Evolutionary conservation across 2,888 invertebrate genomes (phyloP), one percentile per base, ranked within the genome.

Genomic region (Drosophila anceps): DNA sequence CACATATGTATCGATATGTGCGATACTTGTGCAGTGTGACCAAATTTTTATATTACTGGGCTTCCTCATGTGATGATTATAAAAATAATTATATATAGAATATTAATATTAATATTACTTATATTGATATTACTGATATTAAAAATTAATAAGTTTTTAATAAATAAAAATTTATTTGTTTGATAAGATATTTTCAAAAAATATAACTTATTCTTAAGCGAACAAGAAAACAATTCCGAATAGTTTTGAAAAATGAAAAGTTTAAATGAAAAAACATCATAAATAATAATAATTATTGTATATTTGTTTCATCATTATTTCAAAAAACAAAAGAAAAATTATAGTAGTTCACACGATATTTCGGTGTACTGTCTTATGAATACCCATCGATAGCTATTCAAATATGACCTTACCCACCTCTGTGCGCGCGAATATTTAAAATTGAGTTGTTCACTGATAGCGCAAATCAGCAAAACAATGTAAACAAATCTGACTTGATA

Each of bases 401-500:
- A 9, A 15, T 15, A 35, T 35, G 10, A 2, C 27, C 15, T 31
- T 20, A 9, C 9, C 0, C 27, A 29, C 1, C 15, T 20, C 10
- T 0, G 1, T 15, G 29, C 43, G 68, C 81, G 81, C 73, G 58
- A 27, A 35, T 10, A 60, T 81, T 78, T 8, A 50, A 81, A 72
- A 9, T n/a, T 9, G 8, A n/a, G 0, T 5, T 1, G 2, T 9
- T 8, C 4, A 13, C 29, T 33, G 43, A 72, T 57, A 44, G 6
- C 27, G 37, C 20, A 57, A 60, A 58, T 53, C 27, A 70, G 76
- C 37, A 37, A n/a, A 13, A 20, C 8, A 48, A 12, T 44, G 59
- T 24, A 70, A 75, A 66, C 59, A 79, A 27, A 43, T 39, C 9
- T 1, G 1, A 8, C 20, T 37, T 31, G 48, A 44, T 64, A 64